Evolutionary conservation across 2,888 invertebrate genomes (phyloP).

Genomic region (Drosophila aldrichi): DNA sequence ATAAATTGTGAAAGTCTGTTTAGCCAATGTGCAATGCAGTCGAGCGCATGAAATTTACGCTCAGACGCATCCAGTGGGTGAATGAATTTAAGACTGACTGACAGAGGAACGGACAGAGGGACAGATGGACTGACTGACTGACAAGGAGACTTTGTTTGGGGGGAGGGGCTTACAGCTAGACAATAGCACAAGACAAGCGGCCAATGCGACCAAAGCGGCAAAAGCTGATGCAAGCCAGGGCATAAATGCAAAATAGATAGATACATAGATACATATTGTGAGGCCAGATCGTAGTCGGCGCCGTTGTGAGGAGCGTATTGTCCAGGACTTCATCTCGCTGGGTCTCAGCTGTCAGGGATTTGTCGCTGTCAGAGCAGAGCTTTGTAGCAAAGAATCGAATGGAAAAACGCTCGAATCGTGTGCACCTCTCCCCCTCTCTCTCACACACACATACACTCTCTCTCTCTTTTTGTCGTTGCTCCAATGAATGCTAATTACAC

Average conservation of each 20-base stretch:
- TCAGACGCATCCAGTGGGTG: slow-evolving; percentile 68
- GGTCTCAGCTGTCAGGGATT: slow-evolving; percentile 30
- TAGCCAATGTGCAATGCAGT: slow-evolving; percentile 62
- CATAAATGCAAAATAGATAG: slow-evolving; percentile 74
- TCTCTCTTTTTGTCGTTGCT: slow-evolving; percentile 21
- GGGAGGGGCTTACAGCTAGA: slow-evolving; percentile 46
- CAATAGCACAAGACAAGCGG: slow-evolving; percentile 56
- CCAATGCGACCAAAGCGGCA: slow-evolving; percentile 27
- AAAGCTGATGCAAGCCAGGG: slow-evolving; percentile 41
- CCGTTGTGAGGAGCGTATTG: neutral
- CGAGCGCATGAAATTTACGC: slow-evolving; percentile 71
- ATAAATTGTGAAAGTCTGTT: slow-evolving; percentile 59
- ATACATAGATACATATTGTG: slow-evolving; percentile 60
- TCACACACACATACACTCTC: too few species aligned
- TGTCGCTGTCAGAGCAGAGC: slow-evolving; percentile 39
- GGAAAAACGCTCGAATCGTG: slow-evolving; percentile 7
- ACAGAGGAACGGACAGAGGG: slow-evolving; percentile 37
- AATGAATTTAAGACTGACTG: slow-evolving; percentile 62
- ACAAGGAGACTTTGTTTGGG: slow-evolving; percentile 3
- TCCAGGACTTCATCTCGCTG: slow-evolving; percentile 1
- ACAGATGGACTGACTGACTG: slow-evolving; percentile 1
- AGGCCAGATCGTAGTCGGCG: slow-evolving; percentile 14
- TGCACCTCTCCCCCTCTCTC: slow-evolving; percentile 9
- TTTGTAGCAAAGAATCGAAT: neutral
- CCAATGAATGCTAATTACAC: slow-evolving; percentile 80